Percentiles rank a stretch among this genome's conserved stretches.
These are phyloP conservation scores for Thamnaconus septentrionalis DNA, from an alignment of 2,113 vertebrate genomes.

Conservation along the genomic window DNA sequence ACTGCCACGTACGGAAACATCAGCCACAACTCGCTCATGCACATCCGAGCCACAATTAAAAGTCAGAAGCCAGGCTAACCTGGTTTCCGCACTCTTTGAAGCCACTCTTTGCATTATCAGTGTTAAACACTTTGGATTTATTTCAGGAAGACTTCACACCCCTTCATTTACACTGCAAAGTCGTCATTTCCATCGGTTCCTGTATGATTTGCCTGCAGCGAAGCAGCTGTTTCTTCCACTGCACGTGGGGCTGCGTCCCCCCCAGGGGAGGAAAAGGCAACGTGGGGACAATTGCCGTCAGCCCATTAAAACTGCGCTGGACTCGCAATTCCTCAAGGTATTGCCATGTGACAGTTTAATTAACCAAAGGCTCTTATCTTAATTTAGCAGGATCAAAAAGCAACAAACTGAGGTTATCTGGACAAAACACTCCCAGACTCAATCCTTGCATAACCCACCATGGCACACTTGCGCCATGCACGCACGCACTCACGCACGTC, in stretches of 20 bases:
- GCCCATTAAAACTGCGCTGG: slow-evolving; percentile 76
- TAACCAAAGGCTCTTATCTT: slow-evolving; percentile 79
- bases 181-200: slow-evolving; percentile 43
- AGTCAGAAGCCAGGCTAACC: slow-evolving; percentile 17
- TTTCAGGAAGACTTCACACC: neutral
- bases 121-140: neutral
- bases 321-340: slow-evolving; percentile 75
- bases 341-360: slow-evolving; percentile 80
- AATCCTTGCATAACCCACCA: slow-evolving; percentile 35
- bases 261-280: slow-evolving; percentile 39
- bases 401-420: slow-evolving; percentile 75
- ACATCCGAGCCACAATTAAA: slow-evolving; percentile 27
- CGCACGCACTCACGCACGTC: neutral
- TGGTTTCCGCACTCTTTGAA: slow-evolving; percentile 3
- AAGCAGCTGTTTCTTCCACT: slow-evolving; percentile 29
- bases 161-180: slow-evolving; percentile 34
- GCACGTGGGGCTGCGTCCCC: slow-evolving; percentile 27
- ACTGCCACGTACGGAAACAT: slow-evolving; percentile 38
- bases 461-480: slow-evolving; percentile 12
- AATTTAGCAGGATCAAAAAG: slow-evolving; percentile 78
- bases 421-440: slow-evolving; percentile 63
- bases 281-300: slow-evolving; percentile 68
- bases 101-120: neutral
- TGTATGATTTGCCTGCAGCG: slow-evolving; percentile 43
- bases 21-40: slow-evolving; percentile 19